Evolutionary conservation across 2,113 vertebrate genomes (phyloP).

Genomic region (Merops nubicus): DNA sequence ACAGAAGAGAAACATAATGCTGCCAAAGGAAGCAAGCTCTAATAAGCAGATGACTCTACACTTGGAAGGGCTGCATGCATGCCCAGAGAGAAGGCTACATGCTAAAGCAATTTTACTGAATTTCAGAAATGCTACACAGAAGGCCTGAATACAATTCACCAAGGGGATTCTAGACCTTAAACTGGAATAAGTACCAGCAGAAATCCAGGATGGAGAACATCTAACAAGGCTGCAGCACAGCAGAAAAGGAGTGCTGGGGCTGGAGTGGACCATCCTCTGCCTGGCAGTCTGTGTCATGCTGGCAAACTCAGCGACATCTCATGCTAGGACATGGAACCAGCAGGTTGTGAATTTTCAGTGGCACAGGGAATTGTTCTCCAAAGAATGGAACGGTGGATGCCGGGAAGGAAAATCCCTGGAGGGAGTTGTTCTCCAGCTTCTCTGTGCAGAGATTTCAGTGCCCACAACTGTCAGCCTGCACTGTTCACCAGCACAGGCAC

Average conservation of each 20-base stretch:
- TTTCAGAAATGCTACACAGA: neutral
- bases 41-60: neutral
- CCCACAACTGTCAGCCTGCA: neutral
- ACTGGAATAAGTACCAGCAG: neutral
- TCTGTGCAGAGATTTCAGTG: neutral
- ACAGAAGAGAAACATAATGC: neutral
- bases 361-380: neutral
- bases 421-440: neutral
- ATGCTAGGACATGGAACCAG: neutral
- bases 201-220: neutral
- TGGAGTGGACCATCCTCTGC: neutral
- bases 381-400: neutral
- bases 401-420: neutral
- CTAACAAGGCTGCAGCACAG: neutral
- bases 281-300: neutral
- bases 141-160: neutral
- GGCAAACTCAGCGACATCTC: neutral
- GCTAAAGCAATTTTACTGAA: neutral
- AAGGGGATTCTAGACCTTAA: neutral
- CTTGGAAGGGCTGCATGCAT: neutral
- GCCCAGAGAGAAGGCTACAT: neutral
- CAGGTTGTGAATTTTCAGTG: neutral
- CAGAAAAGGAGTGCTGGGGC: neutral
- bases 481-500: neutral
- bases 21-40: neutral